Evolutionary conservation across 1,140 invertebrate species (phyloP), one percentile per base, ranked within the genome.

Genomic region (Ericerus pela): DNA sequence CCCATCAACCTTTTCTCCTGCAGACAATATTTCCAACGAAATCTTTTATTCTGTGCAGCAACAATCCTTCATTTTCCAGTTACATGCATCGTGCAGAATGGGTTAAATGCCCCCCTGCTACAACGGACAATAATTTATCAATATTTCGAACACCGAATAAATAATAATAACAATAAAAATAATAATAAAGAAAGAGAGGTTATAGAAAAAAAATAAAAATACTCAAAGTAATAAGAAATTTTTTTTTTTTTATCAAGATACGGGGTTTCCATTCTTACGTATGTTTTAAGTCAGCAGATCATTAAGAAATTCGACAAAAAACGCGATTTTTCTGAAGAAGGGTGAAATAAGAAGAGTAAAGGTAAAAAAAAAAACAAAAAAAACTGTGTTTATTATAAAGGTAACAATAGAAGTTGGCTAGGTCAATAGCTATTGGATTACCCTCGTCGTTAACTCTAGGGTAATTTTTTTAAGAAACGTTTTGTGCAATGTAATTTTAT

Each of bases 381-480:
- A 47, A 47, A 47, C 22, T 24, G 41, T 47, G 41, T 47, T 47
- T 47, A 47, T 47, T 47, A 47, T 47, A 24, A 24, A 18, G 6
- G 26, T 10, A 12, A 47, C 41, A 47, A 47, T 22, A 47, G 41
- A 47, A 47, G 41, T 47, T 24, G 41, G 26, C 41, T 18, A 47
- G 41, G 41, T 47, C 41, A 47, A 47, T 47, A 47, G 41, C 41
- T 47, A 47, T 47, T 47, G 41, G 41, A 47, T 47, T 47, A 47
- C 41, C 41, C 41, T 47, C 14, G 41, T 18, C 41, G 4, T 47
- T 24, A 47, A 47, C 41, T 47, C 22, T 47, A 47, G 20, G 41
- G 41, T 18, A 24, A 47, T 24, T 47, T 47, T 47, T 47, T 24
- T 24, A 47, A 24, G 41, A 24, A 24, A 24, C 12, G 22, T 24